Evolutionary conservation across 2,888 invertebrate genomes (phyloP).

Genomic region (Pimpla rufipes): DNA sequence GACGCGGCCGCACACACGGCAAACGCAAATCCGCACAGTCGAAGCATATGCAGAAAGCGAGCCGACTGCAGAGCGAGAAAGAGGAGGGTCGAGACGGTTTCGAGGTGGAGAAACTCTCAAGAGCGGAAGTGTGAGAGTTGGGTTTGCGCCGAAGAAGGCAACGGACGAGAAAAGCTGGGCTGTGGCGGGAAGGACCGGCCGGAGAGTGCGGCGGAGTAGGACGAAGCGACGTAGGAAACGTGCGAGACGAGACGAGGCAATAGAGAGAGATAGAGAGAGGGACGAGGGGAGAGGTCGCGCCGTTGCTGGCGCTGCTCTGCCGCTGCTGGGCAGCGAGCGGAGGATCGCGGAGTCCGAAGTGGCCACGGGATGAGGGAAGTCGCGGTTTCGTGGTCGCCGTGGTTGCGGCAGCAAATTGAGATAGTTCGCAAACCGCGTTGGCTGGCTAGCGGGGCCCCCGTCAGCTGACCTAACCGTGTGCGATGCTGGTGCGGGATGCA

Average conservation of each 20-base stretch:
- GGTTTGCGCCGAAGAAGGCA: neutral
- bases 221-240: slow-evolving; percentile 49
- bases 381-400: slow-evolving; percentile 82
- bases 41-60: too few species aligned
- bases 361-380: slow-evolving; percentile 78
- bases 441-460: slow-evolving; percentile 70
- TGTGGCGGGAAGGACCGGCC: slow-evolving; percentile 28
- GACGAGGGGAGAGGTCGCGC: neutral
- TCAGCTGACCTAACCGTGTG: slow-evolving; percentile 79
- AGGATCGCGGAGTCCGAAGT: slow-evolving; percentile 64
- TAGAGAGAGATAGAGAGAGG: slow-evolving; percentile 24
- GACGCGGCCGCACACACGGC: neutral
- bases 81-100: neutral
- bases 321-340: slow-evolving; percentile 42
- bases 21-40: neutral
- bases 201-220: slow-evolving; percentile 18
- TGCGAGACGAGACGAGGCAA: slow-evolving; percentile 39
- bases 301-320: slow-evolving; percentile 9
- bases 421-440: slow-evolving; percentile 83
- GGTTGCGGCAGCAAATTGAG: slow-evolving; percentile 83
- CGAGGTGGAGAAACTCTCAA: slow-evolving; percentile 17
- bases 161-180: slow-evolving; percentile 14
- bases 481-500: slow-evolving; percentile 52
- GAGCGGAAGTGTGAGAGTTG: slow-evolving; percentile 36
- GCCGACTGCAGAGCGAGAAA: slow-evolving; percentile 3